Percentiles rank a stretch among this genome's conserved stretches.
These are phyloP conservation scores for Saturnia pavonia DNA, from an alignment of 2,888 invertebrate species.

Conservation along the genomic window DNA sequence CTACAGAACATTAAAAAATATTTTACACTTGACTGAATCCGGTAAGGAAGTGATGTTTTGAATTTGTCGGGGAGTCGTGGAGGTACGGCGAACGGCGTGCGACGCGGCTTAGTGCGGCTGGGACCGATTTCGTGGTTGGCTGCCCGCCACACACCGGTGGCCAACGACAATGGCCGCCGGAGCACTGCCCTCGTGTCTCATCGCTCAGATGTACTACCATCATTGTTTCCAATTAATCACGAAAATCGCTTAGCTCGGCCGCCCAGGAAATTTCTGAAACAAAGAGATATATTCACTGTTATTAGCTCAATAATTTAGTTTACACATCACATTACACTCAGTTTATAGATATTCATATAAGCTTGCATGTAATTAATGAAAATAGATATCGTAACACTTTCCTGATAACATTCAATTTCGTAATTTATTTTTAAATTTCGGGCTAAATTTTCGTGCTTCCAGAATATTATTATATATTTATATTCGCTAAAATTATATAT, in stretches of 20 bases:
- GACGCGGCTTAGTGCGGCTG: constrained; percentile 38
- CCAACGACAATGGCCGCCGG: constrained; percentile 66
- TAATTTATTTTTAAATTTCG: background rate
- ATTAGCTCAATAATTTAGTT: constrained; percentile 9
- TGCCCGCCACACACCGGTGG: constrained; percentile 73
- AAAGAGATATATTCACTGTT: background rate
- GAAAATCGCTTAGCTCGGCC: constrained; percentile 30
- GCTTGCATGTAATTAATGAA: background rate
- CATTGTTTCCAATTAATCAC: constrained; percentile 70
- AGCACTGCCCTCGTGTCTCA: constrained; percentile 63
- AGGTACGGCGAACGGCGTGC: constrained; percentile 51
- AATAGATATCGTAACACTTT: background rate
- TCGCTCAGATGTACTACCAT: constrained; percentile 49
- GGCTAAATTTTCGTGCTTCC: background rate
- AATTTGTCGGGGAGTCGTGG: constrained; percentile 17
- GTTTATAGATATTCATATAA: background rate
- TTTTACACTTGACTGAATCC: constrained; percentile 16
- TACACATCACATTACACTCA: background rate
- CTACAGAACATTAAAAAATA: constrained; percentile 11
- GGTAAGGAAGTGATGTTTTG: constrained; percentile 22
- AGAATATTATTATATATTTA: background rate
- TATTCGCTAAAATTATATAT: no score
- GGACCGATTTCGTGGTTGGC: constrained; percentile 77
- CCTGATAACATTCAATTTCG: background rate
- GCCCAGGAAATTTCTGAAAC: constrained; percentile 17